Percentiles rank a stretch among this genome's conserved stretches.
Evolutionary conservation across 2,113 vertebrate species (phyloP).

Genomic region (Datnioides undecimradiatus): DNA sequence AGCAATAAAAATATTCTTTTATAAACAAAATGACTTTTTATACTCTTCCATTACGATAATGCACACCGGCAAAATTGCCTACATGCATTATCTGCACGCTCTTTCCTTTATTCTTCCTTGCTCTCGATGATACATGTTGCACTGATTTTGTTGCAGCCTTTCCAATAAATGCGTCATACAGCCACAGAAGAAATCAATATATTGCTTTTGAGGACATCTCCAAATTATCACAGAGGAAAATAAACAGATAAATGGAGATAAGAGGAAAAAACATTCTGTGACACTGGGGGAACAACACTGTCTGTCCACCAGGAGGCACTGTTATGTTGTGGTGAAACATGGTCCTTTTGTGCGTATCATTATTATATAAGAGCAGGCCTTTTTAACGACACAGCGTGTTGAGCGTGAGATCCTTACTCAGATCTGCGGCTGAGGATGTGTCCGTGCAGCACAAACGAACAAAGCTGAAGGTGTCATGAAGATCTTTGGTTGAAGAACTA

Average conservation of each 20-base stretch:
- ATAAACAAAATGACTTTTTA: conserved; percentile 63
- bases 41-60: conserved; percentile 50
- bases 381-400: conserved; percentile 40
- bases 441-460: conserved; percentile 28
- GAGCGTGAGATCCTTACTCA: conserved; percentile 24
- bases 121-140: conserved; percentile 37
- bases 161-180: conserved; percentile 59
- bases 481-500: conserved; percentile 76
- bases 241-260: conserved; percentile 58
- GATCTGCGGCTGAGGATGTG: conserved; percentile 34
- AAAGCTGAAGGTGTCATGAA: conserved; percentile 39
- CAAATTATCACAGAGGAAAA: conserved; percentile 55
- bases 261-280: conserved; percentile 70
- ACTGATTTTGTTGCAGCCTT: conserved; percentile 53
- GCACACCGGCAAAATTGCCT: conserved; percentile 46
- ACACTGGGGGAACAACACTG: conserved; percentile 70
- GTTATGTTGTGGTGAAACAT: conserved; percentile 61
- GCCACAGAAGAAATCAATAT: conserved; percentile 76
- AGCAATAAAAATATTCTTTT: conserved; percentile 77
- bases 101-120: conserved; percentile 39
- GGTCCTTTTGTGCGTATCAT: conserved; percentile 60
- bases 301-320: conserved; percentile 85
- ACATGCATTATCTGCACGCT: conserved; percentile 34
- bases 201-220: conserved; percentile 80
- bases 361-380: conserved; percentile 56